A percentile compares a stretch with the other conserved stretches of the same genome.
Evolutionary conservation across 2,113 vertebrate genomes (phyloP).

Genomic region (Nesospiza acunhae): DNA sequence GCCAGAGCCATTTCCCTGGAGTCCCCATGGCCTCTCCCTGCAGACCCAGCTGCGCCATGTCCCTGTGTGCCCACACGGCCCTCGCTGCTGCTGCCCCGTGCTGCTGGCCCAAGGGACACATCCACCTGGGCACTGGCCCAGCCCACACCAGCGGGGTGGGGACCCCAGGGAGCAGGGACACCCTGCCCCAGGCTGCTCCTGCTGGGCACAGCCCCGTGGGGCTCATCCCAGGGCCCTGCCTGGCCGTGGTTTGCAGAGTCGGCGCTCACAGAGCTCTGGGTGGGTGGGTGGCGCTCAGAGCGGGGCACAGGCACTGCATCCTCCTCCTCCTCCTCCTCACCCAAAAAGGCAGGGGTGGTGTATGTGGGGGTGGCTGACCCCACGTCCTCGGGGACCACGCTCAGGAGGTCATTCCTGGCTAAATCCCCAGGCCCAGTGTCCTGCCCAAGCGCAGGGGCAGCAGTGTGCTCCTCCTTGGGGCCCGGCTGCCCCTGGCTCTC

Average conservation of each 20-base stretch:
- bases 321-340: not conserved
- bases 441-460: not conserved
- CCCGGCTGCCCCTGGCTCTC: not conserved
- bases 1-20: not conserved
- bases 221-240: not conserved
- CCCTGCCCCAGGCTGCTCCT: not conserved
- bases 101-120: rapidly evolving
- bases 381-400: rapidly evolving
- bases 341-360: not conserved
- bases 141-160: rapidly evolving
- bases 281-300: slow-evolving; percentile 50
- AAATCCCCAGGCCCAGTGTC: not conserved
- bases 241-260: rapidly evolving
- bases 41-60: rapidly evolving
- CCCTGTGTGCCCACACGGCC: rapidly evolving
- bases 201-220: rapidly evolving
- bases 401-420: not conserved
- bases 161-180: rapidly evolving
- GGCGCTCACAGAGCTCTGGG: not conserved
- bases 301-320: not conserved
- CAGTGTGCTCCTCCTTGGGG: not conserved
- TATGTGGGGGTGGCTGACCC: not conserved
- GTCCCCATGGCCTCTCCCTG: rapidly evolving
- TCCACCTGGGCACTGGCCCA: rapidly evolving
- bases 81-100: not conserved